A percentile compares a stretch with the other conserved stretches of the same genome.
Evolutionary conservation across 2,113 vertebrate species (phyloP).

Genomic region (Struthidea cinerea): DNA sequence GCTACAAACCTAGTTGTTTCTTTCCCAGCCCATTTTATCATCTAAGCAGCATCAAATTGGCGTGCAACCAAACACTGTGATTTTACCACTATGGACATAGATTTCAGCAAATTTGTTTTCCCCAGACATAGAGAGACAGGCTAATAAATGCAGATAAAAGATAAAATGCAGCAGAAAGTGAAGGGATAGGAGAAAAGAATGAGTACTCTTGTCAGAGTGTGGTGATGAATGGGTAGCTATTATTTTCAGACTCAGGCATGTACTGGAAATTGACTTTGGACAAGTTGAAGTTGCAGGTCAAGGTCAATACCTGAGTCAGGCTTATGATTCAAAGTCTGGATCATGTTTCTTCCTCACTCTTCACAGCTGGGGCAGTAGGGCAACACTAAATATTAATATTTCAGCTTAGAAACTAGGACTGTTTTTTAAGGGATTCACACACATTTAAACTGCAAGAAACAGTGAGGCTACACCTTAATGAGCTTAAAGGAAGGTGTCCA

Average conservation of each 20-base stretch:
- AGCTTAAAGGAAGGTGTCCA: neutral
- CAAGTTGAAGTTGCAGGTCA: constrained; percentile 11
- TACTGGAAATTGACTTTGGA: neutral
- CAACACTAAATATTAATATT: neutral
- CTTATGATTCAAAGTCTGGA: neutral
- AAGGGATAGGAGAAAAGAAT: constrained; percentile 14
- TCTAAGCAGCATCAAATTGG: neutral
- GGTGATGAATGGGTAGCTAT: constrained; percentile 30
- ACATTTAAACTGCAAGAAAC: neutral
- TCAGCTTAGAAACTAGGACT: neutral
- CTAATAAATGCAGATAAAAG: constrained; percentile 57
- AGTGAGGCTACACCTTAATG: neutral
- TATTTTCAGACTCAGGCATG: neutral
- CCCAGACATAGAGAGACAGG: constrained; percentile 20
- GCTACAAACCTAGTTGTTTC: neutral
- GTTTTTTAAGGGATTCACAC: neutral
- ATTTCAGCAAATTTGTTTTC: constrained; percentile 48
- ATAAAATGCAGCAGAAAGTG: constrained; percentile 41
- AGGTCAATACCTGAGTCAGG: neutral
- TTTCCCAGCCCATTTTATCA: constrained; percentile 5
- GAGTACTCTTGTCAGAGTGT: neutral
- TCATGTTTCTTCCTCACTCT: neutral
- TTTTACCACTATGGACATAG: constrained; percentile 6
- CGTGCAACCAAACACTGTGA: neutral
- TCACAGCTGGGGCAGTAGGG: neutral